phyloP scores from a whole-genome alignment of 2,888 invertebrate species.

The Romanomermis culicivorax region DNA sequence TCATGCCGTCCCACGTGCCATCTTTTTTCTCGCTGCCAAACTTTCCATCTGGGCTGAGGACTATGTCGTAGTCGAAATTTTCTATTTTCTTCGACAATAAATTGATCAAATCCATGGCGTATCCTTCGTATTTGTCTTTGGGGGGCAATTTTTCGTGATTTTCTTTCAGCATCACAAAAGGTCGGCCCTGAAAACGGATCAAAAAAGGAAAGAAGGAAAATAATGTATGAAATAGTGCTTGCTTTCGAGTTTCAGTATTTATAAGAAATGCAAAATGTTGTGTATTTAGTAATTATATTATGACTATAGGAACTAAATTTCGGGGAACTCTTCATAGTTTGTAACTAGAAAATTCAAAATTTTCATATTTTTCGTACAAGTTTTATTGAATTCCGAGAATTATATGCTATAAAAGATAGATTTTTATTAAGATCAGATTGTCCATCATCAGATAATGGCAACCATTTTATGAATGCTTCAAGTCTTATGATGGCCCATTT shows the following conservation, averaged over 20 bases:
- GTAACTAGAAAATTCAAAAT: no score
- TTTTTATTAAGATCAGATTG: no score
- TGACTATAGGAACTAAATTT: no score
- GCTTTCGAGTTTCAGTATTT: neutral
- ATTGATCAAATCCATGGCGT: slow-evolving; percentile 32
- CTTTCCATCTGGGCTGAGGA: slow-evolving; percentile 26
- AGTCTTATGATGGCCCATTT: no score
- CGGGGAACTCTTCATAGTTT: neutral
- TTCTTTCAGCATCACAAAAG: neutral
- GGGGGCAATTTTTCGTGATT: neutral
- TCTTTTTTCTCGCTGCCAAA: slow-evolving; percentile 28
- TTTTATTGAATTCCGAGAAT: no score
- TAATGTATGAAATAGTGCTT: no score
- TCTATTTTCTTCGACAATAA: slow-evolving; percentile 27
- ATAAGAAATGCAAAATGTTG: no score
- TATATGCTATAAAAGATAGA: no score
- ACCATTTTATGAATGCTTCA: no score
- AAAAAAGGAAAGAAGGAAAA: neutral
- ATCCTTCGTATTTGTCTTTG: slow-evolving; percentile 28
- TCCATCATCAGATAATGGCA: no score
- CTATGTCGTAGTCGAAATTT: slow-evolving; percentile 30
- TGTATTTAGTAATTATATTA: no score
- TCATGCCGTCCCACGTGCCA: slow-evolving; percentile 28
- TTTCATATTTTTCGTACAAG: no score
- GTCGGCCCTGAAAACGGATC: neutral